Evolutionary conservation across 2,797 vertebrate species (phyloP), one percentile per base, ranked within the genome.

Genomic region (Syngnathus acus): DNA sequence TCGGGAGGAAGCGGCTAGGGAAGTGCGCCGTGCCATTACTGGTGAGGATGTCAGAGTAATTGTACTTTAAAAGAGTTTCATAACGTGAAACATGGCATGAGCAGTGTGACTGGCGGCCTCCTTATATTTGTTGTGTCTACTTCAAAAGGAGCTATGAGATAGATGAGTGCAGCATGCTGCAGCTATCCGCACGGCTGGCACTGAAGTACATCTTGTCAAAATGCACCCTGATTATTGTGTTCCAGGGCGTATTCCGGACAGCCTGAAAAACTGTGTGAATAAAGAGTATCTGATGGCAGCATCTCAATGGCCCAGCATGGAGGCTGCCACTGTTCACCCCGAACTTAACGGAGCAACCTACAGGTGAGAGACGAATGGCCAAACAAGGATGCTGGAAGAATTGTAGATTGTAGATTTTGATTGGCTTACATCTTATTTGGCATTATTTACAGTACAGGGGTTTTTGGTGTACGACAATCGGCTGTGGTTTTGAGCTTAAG

Each of bases 181-280:
- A 26, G 5, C 23, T 54, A 9, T 53, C 4, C 23, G 58, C n/a
- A 40, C 21, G 39, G 7, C 19, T 13, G 59, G 9, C 13, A 5
- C 39, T 3, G 2, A 6, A 1, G 14, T 13, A 23, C 26, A 62
- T 62, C 19, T 14, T 23, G 21, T 62, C 6, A 8, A 16, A 62
- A 45, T 14, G 21, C n/a, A 62, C 9, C 42, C 60, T 26, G 38
- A 37, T 65, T 70, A 3, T 53, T 32, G 40, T 68, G 1, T 63
- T 78, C 6, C 76, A 97, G 95, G 95, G 64, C 93, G 94, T 66
- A 96, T 97, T 86, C 95, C 95, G 43, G 95, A 97, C 73, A 93
- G 90, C 79, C 89, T 97, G 87, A 95, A 94, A 89, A 97, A 97
- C 88, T 97, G 95, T 77, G 94, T 97, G 85, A 97, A 97, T 87